These are phyloP conservation scores for Danio albolineatus DNA, from an alignment of 2,797 vertebrate genomes.

Conservation along the genomic window DNA sequence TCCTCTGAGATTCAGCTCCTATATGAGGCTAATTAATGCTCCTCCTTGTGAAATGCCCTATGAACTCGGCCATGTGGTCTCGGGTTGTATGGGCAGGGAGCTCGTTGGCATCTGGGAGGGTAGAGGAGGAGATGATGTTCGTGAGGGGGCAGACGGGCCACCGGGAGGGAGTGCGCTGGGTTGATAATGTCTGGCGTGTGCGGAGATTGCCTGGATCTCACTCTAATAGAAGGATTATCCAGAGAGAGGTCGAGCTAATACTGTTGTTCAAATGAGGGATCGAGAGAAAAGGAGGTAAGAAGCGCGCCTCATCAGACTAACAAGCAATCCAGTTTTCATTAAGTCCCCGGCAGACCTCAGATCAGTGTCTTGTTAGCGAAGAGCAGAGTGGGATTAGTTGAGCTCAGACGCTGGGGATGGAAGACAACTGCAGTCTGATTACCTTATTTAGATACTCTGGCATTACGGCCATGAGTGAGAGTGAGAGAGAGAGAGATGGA, in stretches of 20 bases:
- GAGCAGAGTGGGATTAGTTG: constrained; percentile 62
- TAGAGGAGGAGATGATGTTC: constrained; percentile 57
- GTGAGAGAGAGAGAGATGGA: neutral
- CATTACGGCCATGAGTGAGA: constrained; percentile 35
- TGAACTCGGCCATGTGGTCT: constrained; percentile 60
- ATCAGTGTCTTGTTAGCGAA: constrained; percentile 41
- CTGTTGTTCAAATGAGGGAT: constrained; percentile 47
- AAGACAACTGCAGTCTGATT: constrained; percentile 61
- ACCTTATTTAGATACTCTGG: constrained; percentile 64
- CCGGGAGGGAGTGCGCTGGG: constrained; percentile 23
- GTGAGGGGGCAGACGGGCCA: constrained; percentile 53
- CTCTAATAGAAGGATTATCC: constrained; percentile 45
- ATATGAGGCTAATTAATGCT: constrained; percentile 71
- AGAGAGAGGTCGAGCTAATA: constrained; percentile 38
- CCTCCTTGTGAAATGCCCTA: constrained; percentile 73
- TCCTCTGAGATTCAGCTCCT: constrained; percentile 28
- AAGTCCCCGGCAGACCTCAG: constrained; percentile 41
- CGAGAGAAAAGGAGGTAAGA: constrained; percentile 34
- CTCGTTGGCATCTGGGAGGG: constrained; percentile 33
- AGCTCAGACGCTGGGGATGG: constrained; percentile 58
- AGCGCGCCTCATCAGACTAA: constrained; percentile 51
- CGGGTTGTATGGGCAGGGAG: constrained; percentile 11
- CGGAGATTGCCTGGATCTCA: constrained; percentile 32
- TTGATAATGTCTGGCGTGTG: constrained; percentile 45
- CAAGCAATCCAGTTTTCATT: constrained; percentile 55